These are phyloP conservation scores for Megaceryle alcyon DNA, from an alignment of 2,797 vertebrate species.

Conservation along the genomic window DNA sequence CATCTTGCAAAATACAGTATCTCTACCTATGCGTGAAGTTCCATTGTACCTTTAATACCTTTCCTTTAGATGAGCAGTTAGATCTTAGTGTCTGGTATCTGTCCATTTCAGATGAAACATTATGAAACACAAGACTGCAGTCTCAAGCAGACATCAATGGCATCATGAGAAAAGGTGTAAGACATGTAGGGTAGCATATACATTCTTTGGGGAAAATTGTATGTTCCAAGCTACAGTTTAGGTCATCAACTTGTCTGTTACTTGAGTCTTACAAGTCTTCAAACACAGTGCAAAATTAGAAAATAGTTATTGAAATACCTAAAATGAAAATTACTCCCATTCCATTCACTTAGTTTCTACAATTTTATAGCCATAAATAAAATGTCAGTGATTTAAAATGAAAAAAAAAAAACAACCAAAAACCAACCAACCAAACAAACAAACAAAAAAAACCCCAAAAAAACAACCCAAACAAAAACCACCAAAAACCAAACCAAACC, in stretches of 20 bases:
- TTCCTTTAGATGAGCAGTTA: not conserved
- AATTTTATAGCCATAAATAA: not conserved
- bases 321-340: not conserved
- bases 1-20: not conserved
- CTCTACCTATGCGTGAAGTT: not conserved
- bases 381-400: not conserved
- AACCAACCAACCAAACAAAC: not conserved
- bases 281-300: not conserved
- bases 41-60: not conserved
- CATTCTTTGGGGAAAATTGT: accelerated
- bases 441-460: no score
- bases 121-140: not conserved
- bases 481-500: not conserved
- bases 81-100: not conserved
- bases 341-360: not conserved
- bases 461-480: not conserved
- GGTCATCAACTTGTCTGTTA: not conserved
- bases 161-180: not conserved
- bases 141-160: not conserved
- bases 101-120: not conserved
- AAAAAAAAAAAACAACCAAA: not conserved
- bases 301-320: not conserved
- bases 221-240: not conserved
- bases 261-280: not conserved
- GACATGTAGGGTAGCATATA: not conserved